phyloP scores from a whole-genome alignment of 2,113 vertebrate genomes.

The Rattus norvegicus region DNA sequence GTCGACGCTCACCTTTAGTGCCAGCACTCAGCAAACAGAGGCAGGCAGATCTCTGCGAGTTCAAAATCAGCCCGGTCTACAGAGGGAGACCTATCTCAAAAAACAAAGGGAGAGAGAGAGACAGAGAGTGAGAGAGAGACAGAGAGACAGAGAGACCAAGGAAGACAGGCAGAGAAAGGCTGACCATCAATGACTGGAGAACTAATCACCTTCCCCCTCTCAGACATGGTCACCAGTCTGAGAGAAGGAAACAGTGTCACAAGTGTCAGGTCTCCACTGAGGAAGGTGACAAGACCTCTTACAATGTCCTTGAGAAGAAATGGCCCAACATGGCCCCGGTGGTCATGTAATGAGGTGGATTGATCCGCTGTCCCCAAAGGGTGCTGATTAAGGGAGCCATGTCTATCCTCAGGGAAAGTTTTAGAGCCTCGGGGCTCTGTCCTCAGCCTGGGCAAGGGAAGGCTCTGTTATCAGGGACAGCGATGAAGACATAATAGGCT shows the following conservation, averaged over 20 bases:
- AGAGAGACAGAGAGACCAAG: background rate
- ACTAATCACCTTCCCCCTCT: background rate
- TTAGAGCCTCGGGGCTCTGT: slow-evolving; percentile 55
- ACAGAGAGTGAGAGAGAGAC: background rate
- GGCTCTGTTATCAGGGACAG: background rate
- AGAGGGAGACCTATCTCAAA: background rate
- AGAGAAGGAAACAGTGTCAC: slow-evolving; percentile 20
- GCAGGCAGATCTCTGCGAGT: background rate
- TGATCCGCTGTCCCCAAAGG: slow-evolving; percentile 57
- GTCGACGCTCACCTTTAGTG: background rate
- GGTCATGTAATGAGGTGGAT: slow-evolving; percentile 52
- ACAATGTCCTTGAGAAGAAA: slow-evolving; percentile 63
- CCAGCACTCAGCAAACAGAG: background rate
- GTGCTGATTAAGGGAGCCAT: slow-evolving; percentile 49
- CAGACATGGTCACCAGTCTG: background rate
- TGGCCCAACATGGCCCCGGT: background rate
- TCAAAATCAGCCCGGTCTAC: background rate
- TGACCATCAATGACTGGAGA: background rate
- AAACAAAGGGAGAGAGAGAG: background rate
- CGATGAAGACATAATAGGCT: slow-evolving; percentile 69
- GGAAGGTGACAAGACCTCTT: slow-evolving; percentile 17
- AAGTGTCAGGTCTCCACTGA: background rate
- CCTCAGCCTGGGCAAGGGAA: background rate
- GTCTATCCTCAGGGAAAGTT: slow-evolving; percentile 65
- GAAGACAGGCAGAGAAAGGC: background rate